Base-by-base conservation (phyloP, 2,113 vertebrate species). In the Pyrgilauda ruficollis region DNA sequence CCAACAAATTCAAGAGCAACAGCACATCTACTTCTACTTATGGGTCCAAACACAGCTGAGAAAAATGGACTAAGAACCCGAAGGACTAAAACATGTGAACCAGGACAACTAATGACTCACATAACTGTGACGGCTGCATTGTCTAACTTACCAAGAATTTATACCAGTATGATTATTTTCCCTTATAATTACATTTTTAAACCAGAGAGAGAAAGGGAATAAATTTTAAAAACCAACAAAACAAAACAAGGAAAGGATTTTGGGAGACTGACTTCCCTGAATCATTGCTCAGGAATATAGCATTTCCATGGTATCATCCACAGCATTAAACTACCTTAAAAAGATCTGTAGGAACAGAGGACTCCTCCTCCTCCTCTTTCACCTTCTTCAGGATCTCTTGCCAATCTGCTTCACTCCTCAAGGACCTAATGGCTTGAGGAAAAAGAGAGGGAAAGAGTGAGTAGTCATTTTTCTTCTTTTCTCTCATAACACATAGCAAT, bases 321-420 rank as follows among this genome's bases (percentile, higher is more conserved):
- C 39, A 84, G 56, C 17, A 56, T 30, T 47, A 44, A 81, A 49
- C 50, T 64, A 99, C 99, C 98, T 99, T 99, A 92, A 98, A 98
- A 81, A 99, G 98, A 89, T 99, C 98, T 66, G 98, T 98, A 50
- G 98, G 98, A 93, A 99, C 97, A 47, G 98, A 98, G 46, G 98
- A 98, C 77, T 99, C 99, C 84, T 98, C 98, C 52, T 98, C 98
- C 72, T 99, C 98, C 58, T 98, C 97, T 95, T 96, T 97, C 82
- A 99, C 97, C 93, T 97, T 98, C 95, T 98, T 98, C 87, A 98
- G 97, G 94, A 99, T 98, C 94, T 99, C 98, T 78, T 98, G 98
- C 99, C 99, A 99, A 95, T 99, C 98, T 69, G 96, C 97, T 95
- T 98, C 99, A 11, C 94, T 98, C 93, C 98, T 99, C 96, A 99